phyloP scores from a whole-genome alignment of 2,888 invertebrate species.

The Zele albiditarsus region DNA sequence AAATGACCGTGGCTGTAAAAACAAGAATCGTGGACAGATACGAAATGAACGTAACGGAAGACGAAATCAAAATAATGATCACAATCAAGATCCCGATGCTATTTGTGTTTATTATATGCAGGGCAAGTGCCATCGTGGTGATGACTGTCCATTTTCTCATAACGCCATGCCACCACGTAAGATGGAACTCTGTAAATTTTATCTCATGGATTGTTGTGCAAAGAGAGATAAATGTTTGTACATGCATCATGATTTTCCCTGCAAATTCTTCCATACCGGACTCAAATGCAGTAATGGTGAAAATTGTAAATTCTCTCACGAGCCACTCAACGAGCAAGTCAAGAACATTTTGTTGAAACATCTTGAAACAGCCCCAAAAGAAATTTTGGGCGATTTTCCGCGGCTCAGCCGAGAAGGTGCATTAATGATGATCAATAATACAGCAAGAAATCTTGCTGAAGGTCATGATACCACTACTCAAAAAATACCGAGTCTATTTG shows the following conservation, averaged over 20 bases:
- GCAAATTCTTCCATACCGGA: slow-evolving; percentile 97
- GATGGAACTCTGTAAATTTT: slow-evolving; percentile 96
- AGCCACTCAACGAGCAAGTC: slow-evolving; percentile 86
- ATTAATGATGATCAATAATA: slow-evolving; percentile 74
- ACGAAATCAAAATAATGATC: slow-evolving; percentile 74
- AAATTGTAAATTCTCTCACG: slow-evolving; percentile 96
- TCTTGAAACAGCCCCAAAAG: slow-evolving; percentile 92
- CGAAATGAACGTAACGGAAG: slow-evolving; percentile 65
- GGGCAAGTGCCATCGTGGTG: slow-evolving; percentile 88
- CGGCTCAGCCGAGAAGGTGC: slow-evolving; percentile 87
- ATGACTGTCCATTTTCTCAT: slow-evolving; percentile 91
- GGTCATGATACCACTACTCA: slow-evolving; percentile 61
- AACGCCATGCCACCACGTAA: slow-evolving; percentile 87
- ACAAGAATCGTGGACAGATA: slow-evolving; percentile 70
- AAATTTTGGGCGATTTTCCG: slow-evolving; percentile 92
- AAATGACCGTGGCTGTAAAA: slow-evolving; percentile 70
- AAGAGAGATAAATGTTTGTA: slow-evolving; percentile 96
- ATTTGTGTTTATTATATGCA: slow-evolving; percentile 91
- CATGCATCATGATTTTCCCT: slow-evolving; percentile 97
- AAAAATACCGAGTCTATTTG: slow-evolving; percentile 72
- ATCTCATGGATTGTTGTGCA: slow-evolving; percentile 94
- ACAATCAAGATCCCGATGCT: slow-evolving; percentile 80
- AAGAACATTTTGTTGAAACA: slow-evolving; percentile 77
- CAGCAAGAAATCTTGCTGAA: slow-evolving; percentile 64
- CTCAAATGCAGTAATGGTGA: slow-evolving; percentile 85